Percentiles rank a stretch among this genome's conserved stretches.
Conservation (phyloP, 2,797 vertebrate species). For the Fistularia tabacaria region DNA sequence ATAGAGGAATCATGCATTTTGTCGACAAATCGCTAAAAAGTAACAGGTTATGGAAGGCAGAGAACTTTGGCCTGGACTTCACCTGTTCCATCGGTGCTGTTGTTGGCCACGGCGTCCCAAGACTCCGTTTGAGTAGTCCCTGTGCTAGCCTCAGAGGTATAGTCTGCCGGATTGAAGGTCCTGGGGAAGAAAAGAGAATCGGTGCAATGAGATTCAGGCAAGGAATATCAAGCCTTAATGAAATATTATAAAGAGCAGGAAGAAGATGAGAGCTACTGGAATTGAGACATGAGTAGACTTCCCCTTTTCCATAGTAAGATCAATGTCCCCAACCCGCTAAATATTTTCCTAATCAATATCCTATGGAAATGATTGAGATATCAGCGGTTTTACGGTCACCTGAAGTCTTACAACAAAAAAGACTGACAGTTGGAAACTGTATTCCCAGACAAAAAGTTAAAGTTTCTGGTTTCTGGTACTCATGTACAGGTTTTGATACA, state of each 20-base stretch:
- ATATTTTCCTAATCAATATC: too few relatives aligned
- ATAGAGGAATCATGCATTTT: neutral
- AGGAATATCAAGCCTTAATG: neutral
- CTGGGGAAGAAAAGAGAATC: constrained; percentile 56
- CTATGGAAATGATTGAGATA: too few relatives aligned
- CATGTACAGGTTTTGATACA: too few relatives aligned
- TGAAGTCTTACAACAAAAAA: too few relatives aligned
- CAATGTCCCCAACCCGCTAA: too few relatives aligned
- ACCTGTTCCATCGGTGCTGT: constrained; percentile 86
- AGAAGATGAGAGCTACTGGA: neutral
- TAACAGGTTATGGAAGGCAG: too few relatives aligned
- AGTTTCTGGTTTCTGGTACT: too few relatives aligned
- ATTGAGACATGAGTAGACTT: too few relatives aligned
- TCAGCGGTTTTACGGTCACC: too few relatives aligned
- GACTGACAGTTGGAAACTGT: too few relatives aligned
- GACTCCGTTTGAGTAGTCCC: constrained; percentile 80
- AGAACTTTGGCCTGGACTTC: constrained; percentile 13
- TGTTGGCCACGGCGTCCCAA: constrained; percentile 83
- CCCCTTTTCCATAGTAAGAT: too few relatives aligned
- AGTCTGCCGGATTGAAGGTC: constrained; percentile 95
- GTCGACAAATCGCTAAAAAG: neutral
- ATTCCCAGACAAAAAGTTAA: too few relatives aligned
- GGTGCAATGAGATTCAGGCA: neutral
- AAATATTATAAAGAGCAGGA: neutral
- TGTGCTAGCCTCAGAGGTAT: constrained; percentile 80